phyloP scores from a whole-genome alignment of 2,888 invertebrate species.

The Nomada flava region DNA sequence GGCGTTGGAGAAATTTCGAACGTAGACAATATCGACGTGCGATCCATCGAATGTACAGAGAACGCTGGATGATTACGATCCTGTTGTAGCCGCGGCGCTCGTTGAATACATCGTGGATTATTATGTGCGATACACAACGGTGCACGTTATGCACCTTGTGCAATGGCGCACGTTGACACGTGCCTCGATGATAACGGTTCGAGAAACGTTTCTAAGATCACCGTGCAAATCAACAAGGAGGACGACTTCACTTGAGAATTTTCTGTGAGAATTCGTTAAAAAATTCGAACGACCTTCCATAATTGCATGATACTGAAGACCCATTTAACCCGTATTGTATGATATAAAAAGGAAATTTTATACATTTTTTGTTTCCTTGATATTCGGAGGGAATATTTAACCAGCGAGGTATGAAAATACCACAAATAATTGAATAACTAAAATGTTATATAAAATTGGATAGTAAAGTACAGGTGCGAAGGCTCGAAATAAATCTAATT shows the following conservation, averaged over 20 bases:
- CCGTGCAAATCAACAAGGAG: slow-evolving; percentile 15
- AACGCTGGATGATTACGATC: slow-evolving; percentile 35
- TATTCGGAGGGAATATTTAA: background rate
- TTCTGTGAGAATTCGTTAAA: background rate
- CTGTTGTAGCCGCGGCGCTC: slow-evolving; percentile 46
- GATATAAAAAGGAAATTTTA: background rate
- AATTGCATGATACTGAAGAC: slow-evolving; percentile 1
- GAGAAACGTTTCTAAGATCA: slow-evolving; percentile 40
- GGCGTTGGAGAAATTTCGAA: slow-evolving; percentile 33
- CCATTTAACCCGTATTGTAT: background rate
- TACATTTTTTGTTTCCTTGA: background rate
- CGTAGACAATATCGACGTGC: slow-evolving; percentile 49
- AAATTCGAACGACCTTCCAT: slow-evolving; percentile 6
- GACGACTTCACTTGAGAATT: background rate
- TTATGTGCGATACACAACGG: slow-evolving; percentile 49
- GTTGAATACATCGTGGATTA: slow-evolving; percentile 58
- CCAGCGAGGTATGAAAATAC: no score
- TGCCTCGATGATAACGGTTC: slow-evolving; percentile 57
- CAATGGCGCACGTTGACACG: slow-evolving; percentile 45
- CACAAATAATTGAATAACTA: no score
- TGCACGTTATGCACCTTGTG: slow-evolving; percentile 58
- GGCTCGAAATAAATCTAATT: no score
- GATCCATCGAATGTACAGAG: slow-evolving; percentile 26
- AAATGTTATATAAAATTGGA: no score
- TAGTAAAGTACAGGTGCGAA: no score